These are phyloP conservation scores for Dipodomys stephensi DNA, from an alignment of 2,113 vertebrate species.

Conservation along the genomic window DNA sequence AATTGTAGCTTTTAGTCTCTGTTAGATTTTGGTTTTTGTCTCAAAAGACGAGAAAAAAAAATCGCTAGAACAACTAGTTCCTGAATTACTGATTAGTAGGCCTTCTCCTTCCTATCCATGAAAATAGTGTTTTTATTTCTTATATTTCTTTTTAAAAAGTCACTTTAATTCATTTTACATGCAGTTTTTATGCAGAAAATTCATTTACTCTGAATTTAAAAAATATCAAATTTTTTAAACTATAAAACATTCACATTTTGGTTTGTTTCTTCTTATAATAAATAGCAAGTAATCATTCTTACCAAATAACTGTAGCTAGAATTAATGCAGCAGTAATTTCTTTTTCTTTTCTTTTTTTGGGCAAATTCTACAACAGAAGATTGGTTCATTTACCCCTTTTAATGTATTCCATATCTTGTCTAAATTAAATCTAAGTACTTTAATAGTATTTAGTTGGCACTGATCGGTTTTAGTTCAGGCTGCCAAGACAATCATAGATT, in stretches of 20 bases:
- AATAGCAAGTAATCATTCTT: neutral
- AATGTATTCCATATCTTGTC: neutral
- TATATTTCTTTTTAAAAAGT: conserved; percentile 1
- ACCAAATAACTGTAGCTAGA: neutral
- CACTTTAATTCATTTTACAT: neutral
- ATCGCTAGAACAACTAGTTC: neutral
- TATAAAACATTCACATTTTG: neutral
- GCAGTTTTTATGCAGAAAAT: conserved; percentile 17
- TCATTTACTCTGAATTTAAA: neutral
- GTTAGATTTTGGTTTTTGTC: neutral
- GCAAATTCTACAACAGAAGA: neutral
- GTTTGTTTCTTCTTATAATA: conserved; percentile 23
- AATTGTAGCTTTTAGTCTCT: neutral
- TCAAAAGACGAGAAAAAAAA: conserved; percentile 24
- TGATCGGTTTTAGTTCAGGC: neutral
- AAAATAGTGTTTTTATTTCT: neutral
- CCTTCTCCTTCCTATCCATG: neutral
- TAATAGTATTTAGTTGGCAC: conserved; percentile 1
- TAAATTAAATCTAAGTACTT: conserved; percentile 4
- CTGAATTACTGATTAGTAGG: neutral
- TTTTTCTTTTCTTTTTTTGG: conserved; percentile 39
- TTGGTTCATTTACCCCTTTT: neutral
- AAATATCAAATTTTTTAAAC: neutral
- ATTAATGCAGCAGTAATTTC: conserved; percentile 6
- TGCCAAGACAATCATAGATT: neutral